A percentile compares a stretch with the other conserved stretches of the same genome.
Conservation (phyloP, 2,888 invertebrate genomes). For the Byasa hedistus region DNA sequence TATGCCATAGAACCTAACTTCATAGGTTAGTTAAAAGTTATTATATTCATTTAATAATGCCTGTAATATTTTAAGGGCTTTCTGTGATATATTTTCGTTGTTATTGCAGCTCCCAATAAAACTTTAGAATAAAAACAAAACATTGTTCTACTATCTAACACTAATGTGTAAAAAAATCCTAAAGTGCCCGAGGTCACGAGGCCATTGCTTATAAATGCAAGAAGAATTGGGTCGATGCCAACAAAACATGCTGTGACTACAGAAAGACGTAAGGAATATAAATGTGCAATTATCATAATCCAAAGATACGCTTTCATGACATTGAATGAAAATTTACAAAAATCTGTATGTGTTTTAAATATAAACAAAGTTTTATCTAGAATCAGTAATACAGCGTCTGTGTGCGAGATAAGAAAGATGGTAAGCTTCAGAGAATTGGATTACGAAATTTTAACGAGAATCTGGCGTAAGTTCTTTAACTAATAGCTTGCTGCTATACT, state of each 20-base stretch:
- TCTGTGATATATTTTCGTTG: too few relatives aligned
- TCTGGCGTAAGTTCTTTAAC: neutral
- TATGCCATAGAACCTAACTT: too few relatives aligned
- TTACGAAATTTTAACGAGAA: slow-evolving; percentile 2
- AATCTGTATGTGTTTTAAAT: neutral
- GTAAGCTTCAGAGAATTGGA: neutral
- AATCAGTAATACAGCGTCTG: neutral
- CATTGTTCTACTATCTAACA: slow-evolving; percentile 28
- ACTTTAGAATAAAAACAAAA: slow-evolving; percentile 12
- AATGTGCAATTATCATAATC: slow-evolving; percentile 22
- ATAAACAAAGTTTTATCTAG: neutral
- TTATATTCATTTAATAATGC: neutral
- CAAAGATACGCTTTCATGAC: slow-evolving; percentile 9
- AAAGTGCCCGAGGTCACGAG: slow-evolving; percentile 26
- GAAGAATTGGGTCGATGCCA: slow-evolving; percentile 30
- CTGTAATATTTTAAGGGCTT: too few relatives aligned
- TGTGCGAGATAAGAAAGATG: neutral
- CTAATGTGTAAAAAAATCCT: slow-evolving; percentile 25
- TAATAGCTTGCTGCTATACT: neutral
- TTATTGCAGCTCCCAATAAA: too few relatives aligned
- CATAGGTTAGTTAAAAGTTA: neutral
- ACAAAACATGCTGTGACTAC: slow-evolving; percentile 22
- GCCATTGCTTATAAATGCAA: slow-evolving; percentile 26
- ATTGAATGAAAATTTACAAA: slow-evolving; percentile 2
- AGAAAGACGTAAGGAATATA: slow-evolving; percentile 24